Evolutionary conservation across 1,140 invertebrate species (phyloP), one percentile per base, ranked within the genome.

Genomic region (Augochlora pura): DNA sequence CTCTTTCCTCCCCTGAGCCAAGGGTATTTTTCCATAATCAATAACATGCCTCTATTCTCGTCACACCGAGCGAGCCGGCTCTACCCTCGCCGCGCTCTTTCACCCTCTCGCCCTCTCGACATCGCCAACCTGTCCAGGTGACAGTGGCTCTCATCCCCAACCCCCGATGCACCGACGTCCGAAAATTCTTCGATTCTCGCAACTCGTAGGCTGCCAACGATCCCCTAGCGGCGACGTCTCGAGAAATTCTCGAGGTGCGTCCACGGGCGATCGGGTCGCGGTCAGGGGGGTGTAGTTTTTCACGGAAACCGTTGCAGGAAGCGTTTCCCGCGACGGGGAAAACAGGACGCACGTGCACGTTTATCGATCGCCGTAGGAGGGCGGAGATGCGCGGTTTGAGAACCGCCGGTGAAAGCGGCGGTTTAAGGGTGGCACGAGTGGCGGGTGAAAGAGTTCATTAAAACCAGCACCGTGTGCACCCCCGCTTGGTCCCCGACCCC

Each of bases 1-100:
- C 74, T 69, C 77, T 66, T 77, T 68, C 77, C 72, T 64, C 66
- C 77, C 85, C 86, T 84, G 84, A 81, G 82, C 84, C 84, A 84
- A 86, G 87, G 88, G 89, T 91, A 91, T 90, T 91, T 91, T 91
- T 91, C 89, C 90, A 90, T 91, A 90, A 91, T 91, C 90, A 91
- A 91, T 91, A 91, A 90, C 88, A 90, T 89, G 89, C 90, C 88
- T 90, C 89, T 91, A 91, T 91, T 91, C 89, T 90, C 89, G 89
- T 90, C 88, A 89, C 88, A 90, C 88, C 85, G 84, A 90, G 87
- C 88, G 80, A 86, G 84, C 89, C 83, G 87, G 86, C 73, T 86
- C 80, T 85, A 66, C 85, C 86, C 66, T 87, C 85, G 65, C 88
- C 86, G 77, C 85, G 21, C 70, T 59, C 65, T 21, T 59, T 65